These are phyloP conservation scores for Calephelis nemesis DNA, from an alignment of 1,140 invertebrate species.

Conservation along the genomic window DNA sequence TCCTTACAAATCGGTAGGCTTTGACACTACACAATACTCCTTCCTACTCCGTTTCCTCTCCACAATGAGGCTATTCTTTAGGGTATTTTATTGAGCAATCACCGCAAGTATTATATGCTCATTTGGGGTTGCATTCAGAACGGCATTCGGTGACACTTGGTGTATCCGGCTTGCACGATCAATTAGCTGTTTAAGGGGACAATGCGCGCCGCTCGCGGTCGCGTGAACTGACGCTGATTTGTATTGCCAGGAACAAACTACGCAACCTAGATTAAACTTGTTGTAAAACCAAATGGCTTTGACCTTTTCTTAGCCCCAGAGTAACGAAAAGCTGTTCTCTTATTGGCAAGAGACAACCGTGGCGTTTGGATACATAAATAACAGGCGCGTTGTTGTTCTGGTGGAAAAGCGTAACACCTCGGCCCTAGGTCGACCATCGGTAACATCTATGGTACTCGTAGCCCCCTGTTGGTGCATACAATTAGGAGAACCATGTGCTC, in stretches of 20 bases:
- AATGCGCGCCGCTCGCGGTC: conserved; percentile 17
- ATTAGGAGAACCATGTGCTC: too few relatives aligned
- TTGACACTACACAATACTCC: conserved; percentile 46
- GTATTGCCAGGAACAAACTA: conserved; percentile 12
- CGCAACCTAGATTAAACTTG: conserved; percentile 2
- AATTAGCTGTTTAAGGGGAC: conserved; percentile 39
- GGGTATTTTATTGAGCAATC: conserved; percentile 44
- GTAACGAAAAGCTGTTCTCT: too few relatives aligned
- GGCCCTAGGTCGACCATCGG: too few relatives aligned
- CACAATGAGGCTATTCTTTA: conserved; percentile 48
- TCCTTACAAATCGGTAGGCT: conserved; percentile 51
- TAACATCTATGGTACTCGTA: too few relatives aligned
- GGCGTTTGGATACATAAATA: too few relatives aligned
- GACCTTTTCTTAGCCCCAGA: neutral
- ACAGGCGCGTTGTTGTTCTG: too few relatives aligned
- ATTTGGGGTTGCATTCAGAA: conserved; percentile 49
- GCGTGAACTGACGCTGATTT: conserved; percentile 24
- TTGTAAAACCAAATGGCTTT: conserved; percentile 4
- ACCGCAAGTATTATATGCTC: conserved; percentile 53
- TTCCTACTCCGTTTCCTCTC: conserved; percentile 45
- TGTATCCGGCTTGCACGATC: conserved; percentile 45
- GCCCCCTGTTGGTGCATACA: too few relatives aligned
- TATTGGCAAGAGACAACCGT: too few relatives aligned
- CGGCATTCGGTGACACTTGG: conserved; percentile 45
- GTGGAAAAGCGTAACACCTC: too few relatives aligned